These are phyloP conservation scores for Drosophila sechellia DNA, from an alignment of 1,140 invertebrate genomes.

Conservation along the genomic window DNA sequence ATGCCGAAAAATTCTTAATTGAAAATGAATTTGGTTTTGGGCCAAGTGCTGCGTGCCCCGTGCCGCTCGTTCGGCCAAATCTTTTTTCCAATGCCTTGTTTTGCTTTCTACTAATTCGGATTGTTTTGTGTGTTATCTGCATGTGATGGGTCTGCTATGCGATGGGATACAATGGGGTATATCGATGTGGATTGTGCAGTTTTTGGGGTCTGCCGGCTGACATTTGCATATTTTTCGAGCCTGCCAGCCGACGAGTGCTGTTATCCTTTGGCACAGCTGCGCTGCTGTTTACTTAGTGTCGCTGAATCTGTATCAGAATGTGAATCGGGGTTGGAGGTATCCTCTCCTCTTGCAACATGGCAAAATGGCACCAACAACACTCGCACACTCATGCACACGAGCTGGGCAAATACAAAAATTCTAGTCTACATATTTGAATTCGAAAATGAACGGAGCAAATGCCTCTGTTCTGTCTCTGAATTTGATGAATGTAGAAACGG, in stretches of 20 bases:
- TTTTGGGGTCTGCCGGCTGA: slow-evolving; percentile 19
- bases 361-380: slow-evolving; percentile 10
- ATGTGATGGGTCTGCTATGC: slow-evolving; percentile 46
- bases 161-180: neutral
- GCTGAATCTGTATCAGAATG: slow-evolving; percentile 64
- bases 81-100: slow-evolving; percentile 30
- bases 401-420: slow-evolving; percentile 64
- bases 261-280: slow-evolving; percentile 76
- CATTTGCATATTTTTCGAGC: slow-evolving; percentile 73
- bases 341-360: slow-evolving; percentile 25
- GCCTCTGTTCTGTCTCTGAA: slow-evolving; percentile 38
- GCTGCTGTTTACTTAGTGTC: slow-evolving; percentile 77
- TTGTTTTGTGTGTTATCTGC: slow-evolving; percentile 79
- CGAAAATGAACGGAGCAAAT: slow-evolving; percentile 49
- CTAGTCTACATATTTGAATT: slow-evolving; percentile 63
- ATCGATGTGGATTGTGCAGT: neutral
- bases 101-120: slow-evolving; percentile 70
- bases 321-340: slow-evolving; percentile 13
- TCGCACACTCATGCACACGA: slow-evolving; percentile 2
- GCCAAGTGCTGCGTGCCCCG: slow-evolving; percentile 34
- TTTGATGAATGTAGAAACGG: slow-evolving; percentile 63
- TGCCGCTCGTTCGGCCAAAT: slow-evolving; percentile 6
- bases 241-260: slow-evolving; percentile 60
- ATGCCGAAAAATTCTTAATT: slow-evolving; percentile 80
- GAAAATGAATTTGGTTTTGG: slow-evolving; percentile 79